Base-by-base conservation (phyloP, 2,888 invertebrate genomes). In the Rhamphomyia laevipes region DNA sequence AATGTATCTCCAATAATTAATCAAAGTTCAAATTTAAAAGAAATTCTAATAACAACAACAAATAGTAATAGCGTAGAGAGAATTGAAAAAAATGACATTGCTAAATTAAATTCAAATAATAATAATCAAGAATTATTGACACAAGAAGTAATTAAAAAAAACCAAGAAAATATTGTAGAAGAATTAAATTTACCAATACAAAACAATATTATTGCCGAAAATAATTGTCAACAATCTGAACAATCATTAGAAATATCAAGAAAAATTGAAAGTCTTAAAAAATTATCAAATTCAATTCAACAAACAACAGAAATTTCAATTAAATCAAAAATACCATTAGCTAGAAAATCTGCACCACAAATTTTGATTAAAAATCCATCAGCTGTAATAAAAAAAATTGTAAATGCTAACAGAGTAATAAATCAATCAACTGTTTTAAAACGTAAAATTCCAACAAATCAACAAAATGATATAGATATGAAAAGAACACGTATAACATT, bases 321-420 rank as follows among this genome's bases (percentile, higher is more conserved):
- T 11, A 23, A 21, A 23, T 21, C 27, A 3, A 42, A 42, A 42
- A 13, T n/a, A 35, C n/a, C 35, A 13, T n/a, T 35, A n/a, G 35
- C 35, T n/a, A 13, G n/a, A 35, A 35, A 35, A 35, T 27, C 23
- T 4, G 21, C 15, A 15, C 23, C 27, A 15, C n/a, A 10, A 15
- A 11, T 21, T 21, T 18, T 42, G 13, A 15, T 7, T 23, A 42
- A 42, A n/a, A 17, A 18, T 9, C 17, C 40, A 4, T 11, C 12
- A 18, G 17, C 18, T 21, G 13, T 23, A 13, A 27, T 13, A 5
- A 60, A 61, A 1, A 67, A 66, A 56, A 66, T 67, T 35, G 59
- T 68, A 0, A 68, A 67, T 47, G 65, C 66, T 7, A 68, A 68
- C 49, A 68, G 68, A 55, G 59, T 67, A 1, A 67, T 68, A 15